phyloP scores from a whole-genome alignment of 2,888 invertebrate genomes.

The Allacma fusca region DNA sequence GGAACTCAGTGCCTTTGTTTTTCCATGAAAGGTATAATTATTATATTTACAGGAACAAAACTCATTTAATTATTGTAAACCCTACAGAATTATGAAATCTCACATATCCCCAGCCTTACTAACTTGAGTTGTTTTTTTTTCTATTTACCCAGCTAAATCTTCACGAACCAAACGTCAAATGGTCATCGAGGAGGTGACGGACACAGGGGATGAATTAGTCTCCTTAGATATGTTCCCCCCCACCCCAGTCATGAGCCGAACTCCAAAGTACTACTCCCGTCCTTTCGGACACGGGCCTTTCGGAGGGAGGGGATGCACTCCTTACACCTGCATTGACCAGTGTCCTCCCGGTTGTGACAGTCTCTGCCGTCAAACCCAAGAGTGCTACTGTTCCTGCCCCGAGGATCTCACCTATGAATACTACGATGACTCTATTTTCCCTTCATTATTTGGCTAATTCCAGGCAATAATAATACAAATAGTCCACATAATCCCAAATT shows the following conservation, averaged over 20 bases:
- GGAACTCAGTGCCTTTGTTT: not conserved
- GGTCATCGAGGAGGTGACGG: conserved; percentile 20
- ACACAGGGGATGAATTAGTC: conserved; percentile 21
- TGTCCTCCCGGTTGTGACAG: conserved; percentile 46
- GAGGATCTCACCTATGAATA: conserved; percentile 45
- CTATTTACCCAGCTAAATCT: not conserved
- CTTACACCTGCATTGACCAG: conserved; percentile 31
- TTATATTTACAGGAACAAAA: no score
- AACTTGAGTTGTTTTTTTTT: not conserved
- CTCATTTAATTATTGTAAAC: not conserved
- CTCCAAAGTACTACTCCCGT: not conserved
- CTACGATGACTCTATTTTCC: conserved; percentile 23
- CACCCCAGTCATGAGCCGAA: not conserved
- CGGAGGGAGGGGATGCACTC: conserved; percentile 37
- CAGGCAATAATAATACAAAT: no score
- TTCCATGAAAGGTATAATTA: not conserved
- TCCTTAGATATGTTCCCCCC: conserved; percentile 14
- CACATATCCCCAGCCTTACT: not conserved
- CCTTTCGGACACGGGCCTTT: not conserved
- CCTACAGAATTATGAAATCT: not conserved
- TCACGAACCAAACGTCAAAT: conserved; percentile 29
- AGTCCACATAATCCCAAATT: no score
- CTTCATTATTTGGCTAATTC: conserved; percentile 16
- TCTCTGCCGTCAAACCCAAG: conserved; percentile 38
- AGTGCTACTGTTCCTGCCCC: conserved; percentile 47